Evolutionary conservation across 1,140 invertebrate species (phyloP).

Genomic region (Dysdera silvatica): DNA sequence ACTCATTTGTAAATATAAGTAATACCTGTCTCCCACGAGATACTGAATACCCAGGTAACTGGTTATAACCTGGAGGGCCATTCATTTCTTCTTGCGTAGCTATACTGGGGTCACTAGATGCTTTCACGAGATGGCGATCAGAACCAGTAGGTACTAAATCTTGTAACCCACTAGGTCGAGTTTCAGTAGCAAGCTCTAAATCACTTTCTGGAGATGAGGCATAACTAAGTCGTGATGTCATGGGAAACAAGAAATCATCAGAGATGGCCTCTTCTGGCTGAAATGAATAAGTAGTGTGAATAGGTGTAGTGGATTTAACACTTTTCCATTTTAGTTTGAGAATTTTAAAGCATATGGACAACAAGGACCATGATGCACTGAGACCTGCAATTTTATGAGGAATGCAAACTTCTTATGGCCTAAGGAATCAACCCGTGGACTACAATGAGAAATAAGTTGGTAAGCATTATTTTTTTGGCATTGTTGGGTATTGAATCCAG

Average conservation of each 20-base stretch:
- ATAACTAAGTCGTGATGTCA: constrained; percentile 90
- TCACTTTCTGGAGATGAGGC: constrained; percentile 92
- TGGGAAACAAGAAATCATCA: constrained; percentile 92
- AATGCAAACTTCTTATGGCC: too few relatives aligned
- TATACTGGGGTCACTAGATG: constrained; percentile 72
- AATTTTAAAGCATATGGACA: too few relatives aligned
- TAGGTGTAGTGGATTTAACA: too few relatives aligned
- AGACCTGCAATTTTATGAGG: too few relatives aligned
- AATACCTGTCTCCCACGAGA: constrained; percentile 18
- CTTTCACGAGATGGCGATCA: constrained; percentile 62
- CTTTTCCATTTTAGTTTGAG: too few relatives aligned
- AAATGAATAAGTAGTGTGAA: constrained; percentile 28
- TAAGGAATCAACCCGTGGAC: too few relatives aligned
- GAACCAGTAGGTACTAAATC: constrained; percentile 44
- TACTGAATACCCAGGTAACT: constrained; percentile 8
- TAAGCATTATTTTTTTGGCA: too few relatives aligned
- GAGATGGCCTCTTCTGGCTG: constrained; percentile 49
- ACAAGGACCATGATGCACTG: too few relatives aligned
- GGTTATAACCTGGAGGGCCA: constrained; percentile 17
- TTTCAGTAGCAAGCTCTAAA: constrained; percentile 66
- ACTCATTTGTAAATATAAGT: too few relatives aligned
- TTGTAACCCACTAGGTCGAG: constrained; percentile 41
- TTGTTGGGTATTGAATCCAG: too few relatives aligned
- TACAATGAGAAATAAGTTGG: too few relatives aligned
- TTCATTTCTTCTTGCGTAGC: constrained; percentile 56